These are phyloP conservation scores for Drosophila dunni DNA, from an alignment of 1,140 invertebrate genomes.

Conservation along the genomic window DNA sequence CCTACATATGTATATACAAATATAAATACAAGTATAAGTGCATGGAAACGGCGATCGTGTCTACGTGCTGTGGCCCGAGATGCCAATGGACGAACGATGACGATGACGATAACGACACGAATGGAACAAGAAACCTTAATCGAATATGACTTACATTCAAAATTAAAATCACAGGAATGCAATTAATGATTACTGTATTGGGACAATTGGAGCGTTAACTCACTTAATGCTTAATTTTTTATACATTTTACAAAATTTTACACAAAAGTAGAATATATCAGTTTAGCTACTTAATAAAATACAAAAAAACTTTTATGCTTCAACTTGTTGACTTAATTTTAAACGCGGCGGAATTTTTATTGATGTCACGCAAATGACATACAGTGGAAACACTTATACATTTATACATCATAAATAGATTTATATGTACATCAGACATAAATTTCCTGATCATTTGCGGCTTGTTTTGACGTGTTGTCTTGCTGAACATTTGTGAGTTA, in stretches of 20 bases:
- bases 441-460: conserved; percentile 44
- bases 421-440: conserved; percentile 9
- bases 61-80: conserved; percentile 67
- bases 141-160: background rate
- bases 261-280: no score
- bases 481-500: conserved; percentile 82
- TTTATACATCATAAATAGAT: conserved; percentile 5
- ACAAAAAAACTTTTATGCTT: background rate
- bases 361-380: conserved; percentile 23
- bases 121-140: conserved; percentile 26
- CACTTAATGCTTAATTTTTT: background rate
- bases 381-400: conserved; percentile 1
- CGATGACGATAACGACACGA: conserved; percentile 35
- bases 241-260: no score
- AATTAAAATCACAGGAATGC: background rate
- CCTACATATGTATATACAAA: background rate
- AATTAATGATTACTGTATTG: background rate
- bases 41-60: conserved; percentile 56
- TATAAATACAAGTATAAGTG: conserved; percentile 28
- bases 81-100: conserved; percentile 68
- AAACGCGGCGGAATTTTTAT: conserved; percentile 14
- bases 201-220: background rate
- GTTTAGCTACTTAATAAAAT: no score
- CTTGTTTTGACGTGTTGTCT: conserved; percentile 79
- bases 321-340: background rate